phyloP scores from a whole-genome alignment of 2,888 invertebrate genomes.

The Mactromeris polynyma region DNA sequence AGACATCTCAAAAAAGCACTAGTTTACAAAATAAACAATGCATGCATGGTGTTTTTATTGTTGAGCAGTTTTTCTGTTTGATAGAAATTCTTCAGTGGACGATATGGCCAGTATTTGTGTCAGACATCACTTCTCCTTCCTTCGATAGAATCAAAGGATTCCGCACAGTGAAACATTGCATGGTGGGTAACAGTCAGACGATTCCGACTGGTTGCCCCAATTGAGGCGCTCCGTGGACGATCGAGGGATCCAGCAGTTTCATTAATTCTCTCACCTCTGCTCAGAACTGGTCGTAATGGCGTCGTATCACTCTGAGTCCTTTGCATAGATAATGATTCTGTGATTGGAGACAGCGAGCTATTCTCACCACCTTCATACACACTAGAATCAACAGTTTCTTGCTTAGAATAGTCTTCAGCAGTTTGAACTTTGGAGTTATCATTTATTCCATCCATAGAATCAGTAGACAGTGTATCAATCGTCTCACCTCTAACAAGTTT shows the following conservation, averaged over 20 bases:
- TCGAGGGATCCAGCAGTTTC: slow-evolving; percentile 31
- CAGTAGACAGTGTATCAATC: slow-evolving; percentile 68
- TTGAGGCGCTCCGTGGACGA: slow-evolving; percentile 38
- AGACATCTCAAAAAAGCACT: neutral
- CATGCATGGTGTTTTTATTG: neutral
- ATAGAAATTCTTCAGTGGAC: neutral
- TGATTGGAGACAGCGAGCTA: slow-evolving; percentile 16
- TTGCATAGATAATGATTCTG: slow-evolving; percentile 37
- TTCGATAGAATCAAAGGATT: slow-evolving; percentile 1
- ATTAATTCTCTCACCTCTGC: slow-evolving; percentile 25
- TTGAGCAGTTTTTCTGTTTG: slow-evolving; percentile 1
- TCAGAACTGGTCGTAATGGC: slow-evolving; percentile 23
- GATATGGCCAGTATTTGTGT: neutral
- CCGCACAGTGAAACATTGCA: slow-evolving; percentile 26
- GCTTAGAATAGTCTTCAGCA: slow-evolving; percentile 52
- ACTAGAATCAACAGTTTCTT: slow-evolving; percentile 65
- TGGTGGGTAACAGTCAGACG: slow-evolving; percentile 33
- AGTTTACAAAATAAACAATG: neutral
- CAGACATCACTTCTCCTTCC: slow-evolving; percentile 25
- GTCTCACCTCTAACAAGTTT: slow-evolving; percentile 63
- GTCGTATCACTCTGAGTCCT: slow-evolving; percentile 50
- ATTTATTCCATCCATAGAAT: slow-evolving; percentile 56
- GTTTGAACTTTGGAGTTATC: slow-evolving; percentile 37
- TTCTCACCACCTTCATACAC: slow-evolving; percentile 42
- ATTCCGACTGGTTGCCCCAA: slow-evolving; percentile 41